phyloP scores from a whole-genome alignment of 2,797 vertebrate species.

The Leucoraja ocellata region DNA sequence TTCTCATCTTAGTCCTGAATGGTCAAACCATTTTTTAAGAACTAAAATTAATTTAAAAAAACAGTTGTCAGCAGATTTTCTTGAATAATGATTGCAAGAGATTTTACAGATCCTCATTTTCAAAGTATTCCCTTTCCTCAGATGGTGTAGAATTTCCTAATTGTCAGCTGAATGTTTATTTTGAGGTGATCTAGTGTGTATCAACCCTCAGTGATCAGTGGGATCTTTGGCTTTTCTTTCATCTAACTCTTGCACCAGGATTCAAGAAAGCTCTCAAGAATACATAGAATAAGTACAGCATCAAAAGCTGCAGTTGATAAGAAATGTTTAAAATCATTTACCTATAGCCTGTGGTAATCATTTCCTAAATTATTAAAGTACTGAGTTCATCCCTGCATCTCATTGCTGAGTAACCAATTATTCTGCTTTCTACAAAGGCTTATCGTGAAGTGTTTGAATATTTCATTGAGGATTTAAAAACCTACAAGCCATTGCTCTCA shows the following conservation, averaged over 20 bases:
- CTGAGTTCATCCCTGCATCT: neutral
- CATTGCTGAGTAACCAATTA: neutral
- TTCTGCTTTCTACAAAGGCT: constrained; percentile 54
- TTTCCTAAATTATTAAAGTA: neutral
- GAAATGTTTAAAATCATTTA: neutral
- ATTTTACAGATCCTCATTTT: neutral
- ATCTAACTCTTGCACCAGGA: neutral
- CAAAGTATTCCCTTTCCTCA: neutral
- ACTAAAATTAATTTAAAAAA: neutral
- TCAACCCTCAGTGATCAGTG: neutral
- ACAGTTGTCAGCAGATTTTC: neutral
- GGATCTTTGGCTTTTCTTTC: neutral
- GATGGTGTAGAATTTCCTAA: neutral
- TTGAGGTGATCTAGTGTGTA: neutral
- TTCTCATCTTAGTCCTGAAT: neutral
- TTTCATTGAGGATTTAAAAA: constrained; percentile 75
- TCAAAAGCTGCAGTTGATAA: neutral
- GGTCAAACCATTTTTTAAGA: neutral
- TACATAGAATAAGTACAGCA: neutral
- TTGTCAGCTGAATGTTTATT: neutral
- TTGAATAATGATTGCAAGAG: neutral
- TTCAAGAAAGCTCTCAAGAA: neutral
- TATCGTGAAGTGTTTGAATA: constrained; percentile 68
- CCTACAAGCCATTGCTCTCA: constrained; percentile 71
- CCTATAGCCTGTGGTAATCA: neutral